Conservation (phyloP, 1,140 invertebrate species). For the Gryllus bimaculatus region DNA sequence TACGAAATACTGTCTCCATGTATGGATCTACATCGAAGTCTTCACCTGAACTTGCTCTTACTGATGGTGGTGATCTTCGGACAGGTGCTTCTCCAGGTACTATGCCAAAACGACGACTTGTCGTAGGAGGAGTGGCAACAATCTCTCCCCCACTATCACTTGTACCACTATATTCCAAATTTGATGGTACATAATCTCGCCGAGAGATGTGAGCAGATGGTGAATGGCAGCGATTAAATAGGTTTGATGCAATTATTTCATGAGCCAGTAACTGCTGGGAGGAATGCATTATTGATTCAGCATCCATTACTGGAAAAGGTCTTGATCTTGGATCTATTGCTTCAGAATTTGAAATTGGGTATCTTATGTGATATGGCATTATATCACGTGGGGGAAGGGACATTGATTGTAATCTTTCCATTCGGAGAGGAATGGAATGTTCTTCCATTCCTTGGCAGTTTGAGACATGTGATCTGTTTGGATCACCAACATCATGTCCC, state of each 20-base stretch:
- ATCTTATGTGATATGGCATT: neutral
- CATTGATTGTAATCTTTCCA: neutral
- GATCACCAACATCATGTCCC: neutral
- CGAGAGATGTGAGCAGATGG: neutral
- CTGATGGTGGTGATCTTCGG: constrained; percentile 7
- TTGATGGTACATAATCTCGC: neutral
- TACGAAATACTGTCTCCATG: constrained; percentile 38
- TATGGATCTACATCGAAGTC: constrained; percentile 34
- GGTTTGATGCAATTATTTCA: neutral
- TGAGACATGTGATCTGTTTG: neutral
- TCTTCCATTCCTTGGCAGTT: neutral
- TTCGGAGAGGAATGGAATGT: neutral
- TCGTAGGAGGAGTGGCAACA: constrained; percentile 12
- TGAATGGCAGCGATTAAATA: neutral
- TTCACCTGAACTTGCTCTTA: constrained; percentile 22
- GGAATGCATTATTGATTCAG: neutral
- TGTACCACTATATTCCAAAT: constrained; percentile 14
- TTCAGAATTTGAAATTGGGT: neutral
- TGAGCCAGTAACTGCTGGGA: neutral
- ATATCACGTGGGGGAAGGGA: neutral
- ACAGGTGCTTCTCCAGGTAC: neutral
- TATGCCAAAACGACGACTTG: constrained; percentile 10
- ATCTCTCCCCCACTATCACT: constrained; percentile 17
- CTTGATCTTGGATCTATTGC: neutral
- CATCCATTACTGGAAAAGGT: neutral